Conservation (phyloP, 1,140 invertebrate genomes). For the Sarcophaga peregrina region DNA sequence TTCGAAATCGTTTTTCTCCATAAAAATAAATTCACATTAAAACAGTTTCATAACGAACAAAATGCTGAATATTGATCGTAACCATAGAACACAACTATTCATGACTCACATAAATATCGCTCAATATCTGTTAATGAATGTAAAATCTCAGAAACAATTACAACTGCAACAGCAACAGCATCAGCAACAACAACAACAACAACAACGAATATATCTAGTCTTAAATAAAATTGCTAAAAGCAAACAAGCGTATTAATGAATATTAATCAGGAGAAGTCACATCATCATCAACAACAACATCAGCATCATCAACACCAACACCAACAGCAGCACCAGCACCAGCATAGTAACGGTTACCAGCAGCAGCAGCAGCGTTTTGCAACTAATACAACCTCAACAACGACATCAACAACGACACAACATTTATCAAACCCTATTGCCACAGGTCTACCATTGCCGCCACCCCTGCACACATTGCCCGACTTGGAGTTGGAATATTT, state of each 20-base stretch:
- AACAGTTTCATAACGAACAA: constrained; percentile 8
- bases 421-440: constrained; percentile 27
- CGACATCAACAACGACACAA: constrained; percentile 20
- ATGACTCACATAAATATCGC: not conserved
- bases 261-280: constrained; percentile 47
- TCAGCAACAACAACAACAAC: not conserved
- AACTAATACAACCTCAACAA: not conserved
- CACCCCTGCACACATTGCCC: constrained; percentile 41
- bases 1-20: not conserved
- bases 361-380: constrained; percentile 44
- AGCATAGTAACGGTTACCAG: constrained; percentile 43
- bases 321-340: not conserved
- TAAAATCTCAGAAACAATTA: not conserved
- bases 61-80: constrained; percentile 24
- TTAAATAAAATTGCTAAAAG: constrained; percentile 34
- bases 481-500: constrained; percentile 46
- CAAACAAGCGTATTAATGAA: constrained; percentile 46
- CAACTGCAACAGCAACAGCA: constrained; percentile 13
- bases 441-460: constrained; percentile 31
- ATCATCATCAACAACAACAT: constrained; percentile 31
- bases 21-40: not conserved
- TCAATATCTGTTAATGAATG: constrained; percentile 10
- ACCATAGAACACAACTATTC: constrained; percentile 13
- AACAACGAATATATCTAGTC: constrained; percentile 44
- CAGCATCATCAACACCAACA: constrained; percentile 20